Conservation (phyloP, 2,888 invertebrate genomes). For the Suillia variegata region DNA sequence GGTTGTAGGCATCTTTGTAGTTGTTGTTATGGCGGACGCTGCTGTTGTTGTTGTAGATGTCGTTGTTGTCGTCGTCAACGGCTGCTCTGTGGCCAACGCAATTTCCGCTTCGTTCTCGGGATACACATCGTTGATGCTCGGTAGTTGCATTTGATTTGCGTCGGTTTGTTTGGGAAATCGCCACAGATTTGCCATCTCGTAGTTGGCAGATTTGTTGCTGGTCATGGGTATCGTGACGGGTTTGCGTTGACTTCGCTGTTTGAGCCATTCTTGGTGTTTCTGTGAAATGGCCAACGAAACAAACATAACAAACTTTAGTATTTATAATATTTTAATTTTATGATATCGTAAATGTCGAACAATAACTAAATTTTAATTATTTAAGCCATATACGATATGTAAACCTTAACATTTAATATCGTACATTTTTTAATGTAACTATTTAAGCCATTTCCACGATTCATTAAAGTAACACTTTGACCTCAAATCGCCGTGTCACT, state of each 20-base stretch:
- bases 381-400: no score
- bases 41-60: conserved; percentile 15
- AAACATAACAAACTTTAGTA: no score
- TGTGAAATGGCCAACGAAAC: conserved; percentile 35
- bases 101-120: conserved; percentile 45
- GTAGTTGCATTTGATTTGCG: conserved; percentile 31
- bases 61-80: conserved; percentile 29
- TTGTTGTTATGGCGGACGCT: conserved; percentile 11
- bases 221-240: conserved; percentile 18
- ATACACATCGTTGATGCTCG: conserved; percentile 54
- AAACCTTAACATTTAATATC: no score
- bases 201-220: conserved; percentile 23
- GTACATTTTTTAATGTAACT: no score
- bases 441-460: no score
- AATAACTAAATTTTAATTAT: no score
- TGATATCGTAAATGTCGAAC: no score
- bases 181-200: conserved; percentile 49
- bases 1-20: conserved; percentile 3
- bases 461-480: no score
- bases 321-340: no score
- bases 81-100: conserved; percentile 5
- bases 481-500: no score
- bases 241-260: conserved; percentile 44
- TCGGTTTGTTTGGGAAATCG: conserved; percentile 34
- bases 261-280: conserved; percentile 61